Evolutionary conservation across 2,113 vertebrate species (phyloP).

Genomic region (Ursus arctos): DNA sequence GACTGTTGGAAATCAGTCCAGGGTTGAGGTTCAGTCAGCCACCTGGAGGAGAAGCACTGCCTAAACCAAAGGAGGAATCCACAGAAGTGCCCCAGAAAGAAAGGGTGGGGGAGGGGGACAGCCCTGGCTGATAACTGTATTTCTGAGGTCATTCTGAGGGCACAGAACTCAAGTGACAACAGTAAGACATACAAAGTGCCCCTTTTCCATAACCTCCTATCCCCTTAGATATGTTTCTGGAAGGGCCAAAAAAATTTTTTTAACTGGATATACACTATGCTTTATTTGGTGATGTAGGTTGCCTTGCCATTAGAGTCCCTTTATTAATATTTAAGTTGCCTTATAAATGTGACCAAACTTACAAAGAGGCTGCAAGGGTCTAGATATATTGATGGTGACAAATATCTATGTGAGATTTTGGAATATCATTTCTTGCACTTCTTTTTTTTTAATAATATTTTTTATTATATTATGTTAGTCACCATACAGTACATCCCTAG

Average conservation of each 20-base stretch:
- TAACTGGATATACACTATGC: background rate
- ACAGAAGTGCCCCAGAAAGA: background rate
- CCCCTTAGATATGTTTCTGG: background rate
- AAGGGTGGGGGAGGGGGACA: fast-evolving
- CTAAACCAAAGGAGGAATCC: background rate
- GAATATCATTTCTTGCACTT: background rate
- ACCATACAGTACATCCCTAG: too few species aligned
- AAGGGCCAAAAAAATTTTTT: too few species aligned
- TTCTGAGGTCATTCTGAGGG: background rate
- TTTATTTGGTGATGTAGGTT: background rate
- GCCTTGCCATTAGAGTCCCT: background rate
- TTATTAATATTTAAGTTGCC: background rate
- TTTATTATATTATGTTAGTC: too few species aligned
- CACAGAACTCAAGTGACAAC: background rate
- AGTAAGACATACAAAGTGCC: background rate
- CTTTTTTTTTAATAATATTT: too few species aligned
- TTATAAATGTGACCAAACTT: background rate
- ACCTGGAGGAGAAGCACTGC: background rate
- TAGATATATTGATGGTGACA: background rate
- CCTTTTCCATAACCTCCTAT: background rate
- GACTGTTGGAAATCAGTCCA: background rate
- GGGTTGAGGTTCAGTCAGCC: background rate
- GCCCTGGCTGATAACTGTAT: background rate
- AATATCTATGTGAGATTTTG: background rate
- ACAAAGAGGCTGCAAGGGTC: background rate